A percentile compares a stretch with the other conserved stretches of the same genome.
Conservation (phyloP, 2,113 vertebrate species). For the Aspidoscelis tigris region DNA sequence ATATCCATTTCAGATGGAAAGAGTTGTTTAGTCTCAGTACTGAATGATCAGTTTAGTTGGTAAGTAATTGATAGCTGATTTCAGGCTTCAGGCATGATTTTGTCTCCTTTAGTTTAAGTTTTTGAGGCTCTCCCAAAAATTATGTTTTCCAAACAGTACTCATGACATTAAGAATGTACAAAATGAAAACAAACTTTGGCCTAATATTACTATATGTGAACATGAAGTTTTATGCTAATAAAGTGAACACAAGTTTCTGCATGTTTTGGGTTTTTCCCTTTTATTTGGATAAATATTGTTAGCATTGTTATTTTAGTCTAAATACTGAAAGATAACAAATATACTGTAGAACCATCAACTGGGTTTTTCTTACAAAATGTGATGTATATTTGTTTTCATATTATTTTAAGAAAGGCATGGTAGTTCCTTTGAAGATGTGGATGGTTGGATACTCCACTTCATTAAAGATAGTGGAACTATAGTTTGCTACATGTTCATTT, state of each 20-base stretch:
- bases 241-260: background rate
- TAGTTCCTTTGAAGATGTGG: too few species aligned
- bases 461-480: too few species aligned
- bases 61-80: background rate
- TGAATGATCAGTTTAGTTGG: background rate
- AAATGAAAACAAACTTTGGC: background rate
- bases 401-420: too few species aligned
- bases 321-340: background rate
- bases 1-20: background rate
- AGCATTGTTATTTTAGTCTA: background rate
- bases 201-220: accelerated
- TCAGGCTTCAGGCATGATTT: background rate
- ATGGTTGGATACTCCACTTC: too few species aligned
- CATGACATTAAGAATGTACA: background rate
- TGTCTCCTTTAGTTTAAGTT: too few species aligned
- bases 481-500: too few species aligned
- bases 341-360: background rate
- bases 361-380: too few species aligned
- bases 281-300: background rate
- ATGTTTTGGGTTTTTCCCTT: background rate
- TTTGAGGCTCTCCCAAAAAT: background rate
- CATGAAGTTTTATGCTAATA: background rate
- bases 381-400: too few species aligned
- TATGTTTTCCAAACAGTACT: background rate
- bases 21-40: accelerated